Evolutionary conservation across 2,797 vertebrate genomes (phyloP).

Genomic region (Enteromius afrohamiltoni): DNA sequence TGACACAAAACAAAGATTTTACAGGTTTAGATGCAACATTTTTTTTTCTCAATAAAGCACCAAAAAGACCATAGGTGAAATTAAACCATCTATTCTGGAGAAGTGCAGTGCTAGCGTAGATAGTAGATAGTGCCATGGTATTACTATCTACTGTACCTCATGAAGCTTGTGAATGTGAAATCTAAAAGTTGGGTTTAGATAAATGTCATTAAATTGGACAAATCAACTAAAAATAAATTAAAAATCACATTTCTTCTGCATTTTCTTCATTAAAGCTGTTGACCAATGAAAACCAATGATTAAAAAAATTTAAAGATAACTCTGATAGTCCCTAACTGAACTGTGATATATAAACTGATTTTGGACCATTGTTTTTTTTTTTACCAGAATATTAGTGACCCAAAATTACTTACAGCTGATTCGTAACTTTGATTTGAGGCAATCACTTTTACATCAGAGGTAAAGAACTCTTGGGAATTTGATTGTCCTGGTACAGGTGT

Average conservation of each 20-base stretch:
- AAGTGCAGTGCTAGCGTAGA: not conserved
- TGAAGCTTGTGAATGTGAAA: not conserved
- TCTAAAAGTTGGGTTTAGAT: not conserved
- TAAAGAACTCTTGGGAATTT: accelerated
- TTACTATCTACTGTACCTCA: not conserved
- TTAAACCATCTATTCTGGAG: not conserved
- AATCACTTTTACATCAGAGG: accelerated
- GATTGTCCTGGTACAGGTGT: not conserved
- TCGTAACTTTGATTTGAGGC: not conserved
- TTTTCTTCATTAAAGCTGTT: not conserved
- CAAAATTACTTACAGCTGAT: not conserved
- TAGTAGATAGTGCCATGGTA: not conserved
- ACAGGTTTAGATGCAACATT: no score
- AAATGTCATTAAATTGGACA: not conserved
- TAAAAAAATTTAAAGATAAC: no score
- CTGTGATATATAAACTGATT: not conserved
- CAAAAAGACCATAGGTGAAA: not conserved
- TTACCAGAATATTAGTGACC: not conserved
- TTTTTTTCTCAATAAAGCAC: not conserved
- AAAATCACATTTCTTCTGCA: not conserved
- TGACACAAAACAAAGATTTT: no score
- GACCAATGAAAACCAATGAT: not conserved
- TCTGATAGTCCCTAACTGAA: not conserved
- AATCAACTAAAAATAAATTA: not conserved
- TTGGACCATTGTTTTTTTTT: not conserved